A percentile compares a stretch with the other conserved stretches of the same genome.
Evolutionary conservation across 2,888 invertebrate species (phyloP).

Genomic region (Oxystoma pomonae): DNA sequence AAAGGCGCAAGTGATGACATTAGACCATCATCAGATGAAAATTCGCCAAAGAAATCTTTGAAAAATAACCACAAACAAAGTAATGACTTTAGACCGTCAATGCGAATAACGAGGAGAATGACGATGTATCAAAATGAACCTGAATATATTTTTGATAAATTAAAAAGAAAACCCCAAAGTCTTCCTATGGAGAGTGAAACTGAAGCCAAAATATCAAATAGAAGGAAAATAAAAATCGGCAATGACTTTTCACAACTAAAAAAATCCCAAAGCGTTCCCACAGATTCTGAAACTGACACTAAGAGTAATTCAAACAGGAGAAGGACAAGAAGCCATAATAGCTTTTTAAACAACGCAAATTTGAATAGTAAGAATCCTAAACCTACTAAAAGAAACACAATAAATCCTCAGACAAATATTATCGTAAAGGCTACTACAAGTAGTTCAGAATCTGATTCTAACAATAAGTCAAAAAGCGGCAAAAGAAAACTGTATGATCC

Average conservation of each 20-base stretch:
- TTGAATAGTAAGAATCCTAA: not conserved
- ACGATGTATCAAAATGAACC: not conserved
- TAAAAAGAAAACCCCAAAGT: not conserved
- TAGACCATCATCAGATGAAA: not conserved
- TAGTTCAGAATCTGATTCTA: not conserved
- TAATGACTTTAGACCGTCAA: not conserved
- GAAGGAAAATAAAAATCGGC: too few relatives aligned
- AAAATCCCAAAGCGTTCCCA: not conserved
- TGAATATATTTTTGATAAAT: not conserved
- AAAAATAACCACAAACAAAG: not conserved
- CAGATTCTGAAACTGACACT: not conserved
- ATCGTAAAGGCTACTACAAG: slow-evolving; percentile 3
- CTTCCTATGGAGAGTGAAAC: too few relatives aligned
- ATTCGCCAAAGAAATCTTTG: not conserved
- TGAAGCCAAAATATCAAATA: too few relatives aligned
- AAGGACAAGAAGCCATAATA: not conserved
- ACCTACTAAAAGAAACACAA: too few relatives aligned
- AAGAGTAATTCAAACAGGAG: not conserved
- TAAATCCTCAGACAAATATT: too few relatives aligned
- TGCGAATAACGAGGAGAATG: not conserved
- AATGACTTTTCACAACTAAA: too few relatives aligned
- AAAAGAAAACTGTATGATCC: slow-evolving; percentile 32
- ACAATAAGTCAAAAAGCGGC: slow-evolving; percentile 9
- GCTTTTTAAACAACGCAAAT: not conserved
- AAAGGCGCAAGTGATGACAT: not conserved